Conservation (phyloP, 2,797 vertebrate genomes). For the Propithecus deckenii region DNA sequence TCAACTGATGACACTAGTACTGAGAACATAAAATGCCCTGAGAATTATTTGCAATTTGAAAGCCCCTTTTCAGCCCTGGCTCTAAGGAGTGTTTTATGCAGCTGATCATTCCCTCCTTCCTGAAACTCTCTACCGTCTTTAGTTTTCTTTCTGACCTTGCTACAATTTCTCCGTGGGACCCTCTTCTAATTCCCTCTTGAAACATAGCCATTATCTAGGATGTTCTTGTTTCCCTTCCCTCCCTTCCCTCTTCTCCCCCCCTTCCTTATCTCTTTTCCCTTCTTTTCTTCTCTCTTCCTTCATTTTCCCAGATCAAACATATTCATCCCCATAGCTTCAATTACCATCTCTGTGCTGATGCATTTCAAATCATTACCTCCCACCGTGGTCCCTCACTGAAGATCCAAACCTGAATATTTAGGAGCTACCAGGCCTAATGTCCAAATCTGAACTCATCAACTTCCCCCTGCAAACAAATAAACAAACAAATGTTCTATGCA, state of each 20-base stretch:
- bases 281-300: not conserved
- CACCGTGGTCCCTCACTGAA: not conserved
- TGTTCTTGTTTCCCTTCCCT: not conserved
- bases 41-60: not conserved
- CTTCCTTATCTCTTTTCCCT: not conserved
- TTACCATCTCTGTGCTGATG: not conserved
- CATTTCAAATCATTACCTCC: not conserved
- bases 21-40: not conserved
- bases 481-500: not conserved
- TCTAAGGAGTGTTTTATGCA: not conserved
- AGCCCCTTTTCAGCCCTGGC: not conserved
- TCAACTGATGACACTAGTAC: not conserved
- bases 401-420: not conserved
- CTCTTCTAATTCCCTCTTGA: not conserved
- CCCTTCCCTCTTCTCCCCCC: not conserved
- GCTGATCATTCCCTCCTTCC: not conserved
- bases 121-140: not conserved
- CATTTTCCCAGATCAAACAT: not conserved
- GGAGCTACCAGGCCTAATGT: not conserved
- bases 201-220: not conserved
- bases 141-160: not conserved
- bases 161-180: not conserved
- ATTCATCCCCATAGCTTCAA: not conserved
- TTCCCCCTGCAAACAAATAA: not conserved
- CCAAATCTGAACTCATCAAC: not conserved